phyloP scores from a whole-genome alignment of 1,140 invertebrate species.

The Hypsibius dujardini region DNA sequence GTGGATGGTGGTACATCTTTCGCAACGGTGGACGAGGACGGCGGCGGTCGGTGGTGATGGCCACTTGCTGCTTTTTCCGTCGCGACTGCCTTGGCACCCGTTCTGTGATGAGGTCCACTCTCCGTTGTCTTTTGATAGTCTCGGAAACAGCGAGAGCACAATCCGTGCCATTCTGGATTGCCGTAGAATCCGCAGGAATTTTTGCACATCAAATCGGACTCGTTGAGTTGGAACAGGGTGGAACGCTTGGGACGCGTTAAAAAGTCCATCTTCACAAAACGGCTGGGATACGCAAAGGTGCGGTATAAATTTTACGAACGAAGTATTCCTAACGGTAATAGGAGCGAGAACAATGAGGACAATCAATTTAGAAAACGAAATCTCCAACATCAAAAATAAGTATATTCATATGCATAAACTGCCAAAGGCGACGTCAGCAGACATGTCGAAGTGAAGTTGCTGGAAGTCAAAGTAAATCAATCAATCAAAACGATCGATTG shows the following conservation, averaged over 20 bases:
- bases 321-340: too few species aligned
- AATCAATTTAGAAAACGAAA: too few species aligned
- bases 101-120: background rate
- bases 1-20: constrained; percentile 28
- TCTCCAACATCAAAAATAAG: too few species aligned
- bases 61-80: constrained; percentile 2
- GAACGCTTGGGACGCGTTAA: constrained; percentile 12
- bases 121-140: constrained; percentile 28
- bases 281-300: too few species aligned
- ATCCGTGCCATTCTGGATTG: constrained; percentile 86
- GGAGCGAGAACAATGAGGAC: too few species aligned
- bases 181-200: constrained; percentile 90
- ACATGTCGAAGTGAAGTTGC: too few species aligned
- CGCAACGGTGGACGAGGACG: constrained; percentile 22
- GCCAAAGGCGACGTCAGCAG: too few species aligned
- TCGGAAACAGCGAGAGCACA: constrained; percentile 72
- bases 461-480: too few species aligned
- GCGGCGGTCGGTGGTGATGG: constrained; percentile 13
- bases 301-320: too few species aligned
- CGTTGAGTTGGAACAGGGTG: constrained; percentile 46
- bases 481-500: too few species aligned
- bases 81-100: background rate
- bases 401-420: too few species aligned
- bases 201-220: constrained; percentile 74
- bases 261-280: too few species aligned